A percentile compares a stretch with the other conserved stretches of the same genome.
Evolutionary conservation across 2,888 invertebrate genomes (phyloP).

Genomic region (Willowsia nigromaculata): DNA sequence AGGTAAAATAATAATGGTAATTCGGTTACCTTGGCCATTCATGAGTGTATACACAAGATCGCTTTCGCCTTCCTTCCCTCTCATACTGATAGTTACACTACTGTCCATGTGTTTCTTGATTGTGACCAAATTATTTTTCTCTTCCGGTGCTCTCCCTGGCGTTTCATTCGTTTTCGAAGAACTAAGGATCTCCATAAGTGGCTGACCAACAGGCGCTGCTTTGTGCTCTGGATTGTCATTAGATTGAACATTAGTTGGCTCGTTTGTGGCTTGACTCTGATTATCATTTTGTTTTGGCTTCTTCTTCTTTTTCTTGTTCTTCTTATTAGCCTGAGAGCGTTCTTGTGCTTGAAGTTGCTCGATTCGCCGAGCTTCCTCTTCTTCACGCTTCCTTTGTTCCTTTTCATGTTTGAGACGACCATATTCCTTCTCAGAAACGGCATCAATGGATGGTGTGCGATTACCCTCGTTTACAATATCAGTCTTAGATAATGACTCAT

Average conservation of each 20-base stretch:
- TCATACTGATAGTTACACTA: conserved; percentile 88
- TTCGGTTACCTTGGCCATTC: conserved; percentile 81
- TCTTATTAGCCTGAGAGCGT: conserved; percentile 55
- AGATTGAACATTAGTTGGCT: background rate
- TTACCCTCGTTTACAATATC: conserved; percentile 13
- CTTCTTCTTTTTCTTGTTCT: conserved; percentile 71
- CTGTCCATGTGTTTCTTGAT: conserved; percentile 83
- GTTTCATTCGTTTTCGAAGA: conserved; percentile 1
- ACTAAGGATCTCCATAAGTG: conserved; percentile 11
- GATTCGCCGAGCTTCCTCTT: conserved; percentile 59
- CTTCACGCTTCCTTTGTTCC: conserved; percentile 62
- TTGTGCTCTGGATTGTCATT: background rate
- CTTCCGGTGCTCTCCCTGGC: background rate
- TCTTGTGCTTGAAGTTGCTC: conserved; percentile 65
- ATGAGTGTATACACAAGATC: conserved; percentile 86
- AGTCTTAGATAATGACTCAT: conserved; percentile 41
- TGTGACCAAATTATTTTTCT: conserved; percentile 84
- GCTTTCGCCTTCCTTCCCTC: conserved; percentile 87
- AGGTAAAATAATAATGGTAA: too few species aligned
- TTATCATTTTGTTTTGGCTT: conserved; percentile 43
- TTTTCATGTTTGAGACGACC: conserved; percentile 64
- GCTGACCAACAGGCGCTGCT: conserved; percentile 8
- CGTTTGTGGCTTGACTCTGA: background rate
- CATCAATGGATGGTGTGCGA: background rate
- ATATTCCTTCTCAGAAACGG: conserved; percentile 55